A percentile compares a stretch with the other conserved stretches of the same genome.
Evolutionary conservation across 2,113 vertebrate species (phyloP).

Genomic region (Henicopernis longicauda): DNA sequence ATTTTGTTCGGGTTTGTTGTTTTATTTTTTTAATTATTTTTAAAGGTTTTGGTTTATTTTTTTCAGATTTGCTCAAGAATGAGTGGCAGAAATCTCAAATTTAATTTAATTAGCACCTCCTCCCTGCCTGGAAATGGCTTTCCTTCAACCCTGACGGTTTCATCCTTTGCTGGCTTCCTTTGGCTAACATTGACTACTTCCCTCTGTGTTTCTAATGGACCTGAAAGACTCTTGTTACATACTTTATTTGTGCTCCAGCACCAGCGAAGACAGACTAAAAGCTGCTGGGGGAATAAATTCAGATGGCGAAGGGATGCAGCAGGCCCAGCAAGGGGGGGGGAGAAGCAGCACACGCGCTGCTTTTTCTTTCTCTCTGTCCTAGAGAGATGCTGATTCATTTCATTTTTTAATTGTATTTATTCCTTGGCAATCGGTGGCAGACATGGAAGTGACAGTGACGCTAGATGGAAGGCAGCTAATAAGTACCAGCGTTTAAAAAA

Average conservation of each 20-base stretch:
- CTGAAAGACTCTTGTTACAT: not conserved
- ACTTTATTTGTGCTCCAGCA: constrained; percentile 19
- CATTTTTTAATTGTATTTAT: not conserved
- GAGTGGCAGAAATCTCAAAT: not conserved
- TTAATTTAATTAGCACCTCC: constrained; percentile 56
- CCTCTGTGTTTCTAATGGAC: constrained; percentile 54
- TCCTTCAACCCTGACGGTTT: constrained; percentile 12
- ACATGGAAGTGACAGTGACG: not conserved
- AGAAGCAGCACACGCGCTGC: not conserved
- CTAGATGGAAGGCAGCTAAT: not conserved
- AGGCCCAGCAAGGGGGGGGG: not conserved
- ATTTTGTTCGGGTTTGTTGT: no score
- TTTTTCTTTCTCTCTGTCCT: not conserved
- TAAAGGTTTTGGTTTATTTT: no score
- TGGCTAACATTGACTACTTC: constrained; percentile 42
- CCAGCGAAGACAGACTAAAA: not conserved
- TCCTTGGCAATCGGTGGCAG: not conserved
- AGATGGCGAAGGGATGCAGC: not conserved
- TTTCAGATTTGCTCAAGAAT: not conserved
- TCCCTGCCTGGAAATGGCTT: constrained; percentile 40
- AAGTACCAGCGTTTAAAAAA: not conserved
- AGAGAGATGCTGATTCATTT: not conserved
- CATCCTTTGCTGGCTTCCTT: constrained; percentile 8
- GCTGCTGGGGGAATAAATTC: not conserved
- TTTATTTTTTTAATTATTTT: not conserved